These are phyloP conservation scores for Botrylloides violaceus DNA, from an alignment of 23 tunicate genomes.

Conservation along the genomic window DNA sequence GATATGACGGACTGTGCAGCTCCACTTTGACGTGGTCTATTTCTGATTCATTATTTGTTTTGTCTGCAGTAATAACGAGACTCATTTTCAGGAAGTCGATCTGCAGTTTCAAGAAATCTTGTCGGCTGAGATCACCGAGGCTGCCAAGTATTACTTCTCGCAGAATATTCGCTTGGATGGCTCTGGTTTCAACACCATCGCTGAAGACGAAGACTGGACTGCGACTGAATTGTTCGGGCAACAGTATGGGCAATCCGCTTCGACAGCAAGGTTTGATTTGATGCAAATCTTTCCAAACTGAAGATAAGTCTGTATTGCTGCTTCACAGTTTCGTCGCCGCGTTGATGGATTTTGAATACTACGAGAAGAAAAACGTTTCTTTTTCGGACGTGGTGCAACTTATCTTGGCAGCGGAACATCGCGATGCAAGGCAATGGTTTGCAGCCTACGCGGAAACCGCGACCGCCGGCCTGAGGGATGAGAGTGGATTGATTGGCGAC, in stretches of 20 bases:
- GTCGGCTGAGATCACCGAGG: background rate
- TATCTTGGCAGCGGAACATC: background rate
- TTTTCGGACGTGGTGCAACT: slow-evolving; percentile 5
- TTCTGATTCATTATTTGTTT: no score
- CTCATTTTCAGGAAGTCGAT: background rate
- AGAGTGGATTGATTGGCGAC: background rate
- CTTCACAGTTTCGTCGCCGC: slow-evolving; percentile 12
- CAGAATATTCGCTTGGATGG: background rate
- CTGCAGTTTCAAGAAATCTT: background rate
- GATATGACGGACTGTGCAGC: no score
- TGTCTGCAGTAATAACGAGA: no score
- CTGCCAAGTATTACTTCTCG: background rate
- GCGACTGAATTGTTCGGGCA: background rate
- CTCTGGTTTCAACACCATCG: background rate
- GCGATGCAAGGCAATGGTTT: slow-evolving; percentile 8
- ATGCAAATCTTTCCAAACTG: no score
- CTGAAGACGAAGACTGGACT: background rate
- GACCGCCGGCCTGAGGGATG: background rate
- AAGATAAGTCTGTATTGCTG: no score
- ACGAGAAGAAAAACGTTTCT: background rate
- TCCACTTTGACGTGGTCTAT: no score
- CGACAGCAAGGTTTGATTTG: slow-evolving; percentile 9
- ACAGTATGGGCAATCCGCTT: slow-evolving; percentile 6
- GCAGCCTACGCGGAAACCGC: background rate
- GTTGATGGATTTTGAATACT: background rate